Evolutionary conservation across 2,888 invertebrate species (phyloP).

Genomic region (Atherix ibis): DNA sequence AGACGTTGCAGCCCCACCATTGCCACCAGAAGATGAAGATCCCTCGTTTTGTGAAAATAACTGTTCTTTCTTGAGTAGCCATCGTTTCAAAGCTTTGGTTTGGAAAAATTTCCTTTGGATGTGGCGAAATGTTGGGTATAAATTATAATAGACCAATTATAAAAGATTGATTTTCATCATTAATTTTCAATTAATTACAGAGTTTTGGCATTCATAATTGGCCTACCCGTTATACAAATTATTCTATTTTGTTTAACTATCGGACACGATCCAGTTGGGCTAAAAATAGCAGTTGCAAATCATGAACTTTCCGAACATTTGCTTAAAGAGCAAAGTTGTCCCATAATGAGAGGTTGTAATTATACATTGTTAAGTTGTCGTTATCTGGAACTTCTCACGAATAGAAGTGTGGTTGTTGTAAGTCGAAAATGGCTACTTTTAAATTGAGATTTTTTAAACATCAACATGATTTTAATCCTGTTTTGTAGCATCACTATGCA

Average conservation of each 20-base stretch:
- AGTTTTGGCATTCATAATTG: conserved; percentile 69
- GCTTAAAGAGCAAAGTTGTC: conserved; percentile 34
- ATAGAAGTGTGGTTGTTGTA: conserved; percentile 50
- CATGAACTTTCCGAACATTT: conserved; percentile 45
- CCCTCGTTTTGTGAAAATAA: conserved; percentile 38
- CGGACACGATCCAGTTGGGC: conserved; percentile 66
- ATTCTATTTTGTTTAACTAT: conserved; percentile 76
- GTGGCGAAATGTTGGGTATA: conserved; percentile 67
- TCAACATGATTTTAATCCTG: neutral
- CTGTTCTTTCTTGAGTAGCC: conserved; percentile 46
- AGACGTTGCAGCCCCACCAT: conserved; percentile 39
- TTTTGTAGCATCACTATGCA: conserved; percentile 36
- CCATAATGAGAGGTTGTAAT: conserved; percentile 41
- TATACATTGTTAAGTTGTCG: conserved; percentile 57
- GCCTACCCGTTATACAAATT: conserved; percentile 73
- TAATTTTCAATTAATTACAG: conserved; percentile 38
- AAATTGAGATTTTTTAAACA: neutral
- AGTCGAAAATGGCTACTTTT: conserved; percentile 22
- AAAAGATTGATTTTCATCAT: neutral
- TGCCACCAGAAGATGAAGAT: conserved; percentile 54
- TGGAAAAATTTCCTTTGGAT: conserved; percentile 84
- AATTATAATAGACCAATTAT: neutral
- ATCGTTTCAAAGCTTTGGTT: conserved; percentile 65
- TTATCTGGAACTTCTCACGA: conserved; percentile 53
- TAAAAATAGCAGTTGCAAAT: conserved; percentile 68